These are phyloP conservation scores for Rhipidura dahli DNA, from an alignment of 2,113 vertebrate species.

Conservation along the genomic window DNA sequence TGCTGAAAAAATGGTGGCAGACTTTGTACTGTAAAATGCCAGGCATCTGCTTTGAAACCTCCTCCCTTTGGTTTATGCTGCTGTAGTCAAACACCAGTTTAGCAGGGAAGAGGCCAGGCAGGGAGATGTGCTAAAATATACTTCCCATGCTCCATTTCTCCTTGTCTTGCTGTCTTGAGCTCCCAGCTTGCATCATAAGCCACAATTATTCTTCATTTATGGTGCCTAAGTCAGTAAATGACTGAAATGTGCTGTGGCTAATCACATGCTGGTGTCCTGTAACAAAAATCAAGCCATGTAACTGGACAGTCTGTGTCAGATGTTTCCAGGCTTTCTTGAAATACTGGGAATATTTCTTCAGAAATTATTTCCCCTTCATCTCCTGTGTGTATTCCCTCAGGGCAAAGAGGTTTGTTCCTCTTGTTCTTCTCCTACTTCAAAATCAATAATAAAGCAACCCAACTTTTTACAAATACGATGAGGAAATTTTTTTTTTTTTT, in stretches of 20 bases:
- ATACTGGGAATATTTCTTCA: not conserved
- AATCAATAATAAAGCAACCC: not conserved
- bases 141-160: not conserved
- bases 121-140: not conserved
- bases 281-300: not conserved
- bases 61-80: not conserved
- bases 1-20: not conserved
- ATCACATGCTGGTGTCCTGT: not conserved
- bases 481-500: not conserved
- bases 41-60: not conserved
- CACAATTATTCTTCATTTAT: not conserved
- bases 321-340: slow-evolving; percentile 1
- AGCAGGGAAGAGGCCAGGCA: not conserved
- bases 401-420: not conserved
- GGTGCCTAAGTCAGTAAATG: not conserved
- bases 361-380: not conserved
- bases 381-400: not conserved
- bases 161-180: not conserved
- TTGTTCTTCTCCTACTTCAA: not conserved
- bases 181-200: not conserved
- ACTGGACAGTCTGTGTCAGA: not conserved
- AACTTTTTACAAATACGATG: not conserved
- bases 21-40: not conserved
- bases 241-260: not conserved
- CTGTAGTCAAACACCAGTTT: not conserved